phyloP scores from a whole-genome alignment of 2,113 vertebrate species.

The Oryctolagus cuniculus region DNA sequence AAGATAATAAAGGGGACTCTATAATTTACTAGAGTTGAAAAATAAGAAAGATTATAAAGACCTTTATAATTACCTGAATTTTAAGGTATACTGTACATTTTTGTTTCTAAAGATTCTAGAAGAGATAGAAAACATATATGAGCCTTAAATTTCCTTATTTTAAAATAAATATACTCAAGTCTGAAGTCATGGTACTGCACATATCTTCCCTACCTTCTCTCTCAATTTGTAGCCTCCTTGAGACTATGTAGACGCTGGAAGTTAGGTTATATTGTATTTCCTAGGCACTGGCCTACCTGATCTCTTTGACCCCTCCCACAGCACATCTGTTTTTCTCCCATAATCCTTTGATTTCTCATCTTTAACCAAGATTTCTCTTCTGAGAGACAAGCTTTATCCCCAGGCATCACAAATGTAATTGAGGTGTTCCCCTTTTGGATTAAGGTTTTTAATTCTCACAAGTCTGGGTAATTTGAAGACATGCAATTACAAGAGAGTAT shows the following conservation, averaged over 20 bases:
- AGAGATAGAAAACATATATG: neutral
- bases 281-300: neutral
- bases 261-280: conserved; percentile 24
- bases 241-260: neutral
- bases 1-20: conserved; percentile 14
- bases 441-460: conserved; percentile 32
- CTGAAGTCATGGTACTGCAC: neutral
- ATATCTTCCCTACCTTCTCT: neutral
- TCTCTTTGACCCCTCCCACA: neutral
- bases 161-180: conserved; percentile 29
- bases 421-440: neutral
- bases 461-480: conserved; percentile 33
- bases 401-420: neutral
- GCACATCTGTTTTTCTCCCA: neutral
- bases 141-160: neutral
- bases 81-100: conserved; percentile 37
- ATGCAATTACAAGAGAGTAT: neutral
- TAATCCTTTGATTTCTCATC: conserved; percentile 15
- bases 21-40: conserved; percentile 45
- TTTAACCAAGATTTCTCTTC: conserved; percentile 30
- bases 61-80: conserved; percentile 8
- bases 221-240: neutral
- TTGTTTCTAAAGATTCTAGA: neutral
- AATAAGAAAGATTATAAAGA: conserved; percentile 51
- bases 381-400: neutral